Base-by-base conservation (phyloP, 1,140 invertebrate genomes). In the Neodiprion pinetum region DNA sequence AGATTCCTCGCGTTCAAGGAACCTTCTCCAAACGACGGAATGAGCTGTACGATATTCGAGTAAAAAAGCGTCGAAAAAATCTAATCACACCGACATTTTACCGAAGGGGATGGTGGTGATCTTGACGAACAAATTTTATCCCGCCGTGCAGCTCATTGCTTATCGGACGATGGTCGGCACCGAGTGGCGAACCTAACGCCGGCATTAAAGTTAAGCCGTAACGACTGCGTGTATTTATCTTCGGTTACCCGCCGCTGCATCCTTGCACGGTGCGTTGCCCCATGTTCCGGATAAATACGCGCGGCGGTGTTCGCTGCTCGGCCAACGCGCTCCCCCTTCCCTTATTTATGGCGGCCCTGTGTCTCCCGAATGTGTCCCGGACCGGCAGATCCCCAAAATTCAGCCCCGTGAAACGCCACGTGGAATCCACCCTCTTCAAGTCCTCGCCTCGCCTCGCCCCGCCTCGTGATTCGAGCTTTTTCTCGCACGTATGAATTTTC, bases 341-440 rank as follows among this genome's bases (percentile, higher is more conserved):
- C 79, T 80, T 78, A 80, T 80, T 80, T 80, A 80, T 80, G 75
- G 77, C 49, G 71, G 73, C 49, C 70, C 72, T 73, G 68, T 75
- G 70, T 71, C 70, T 71, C 70, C 70, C 28, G 48, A 71, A 71
- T 71, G 70, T 71, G 70, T 48, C 48, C 70, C 70, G 48, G 17
- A 12, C 70, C 47, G 28, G 11, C n/a, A 48, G 70, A 71, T 10
- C 70, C 70, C 48, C 70, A 12, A 40, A 71, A 71, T 14, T 61
- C n/a, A 14, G 11, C 11, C 53, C 53, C 53, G 11, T 12, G 11
- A 17, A 61, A 40, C 28, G 28, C 28, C 28, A 40, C 28, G 28
- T 40, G 28, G 5, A 61, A 61, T 61, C 53, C 53, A 17, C 53
- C 53, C 53, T 61, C 28, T 40, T 40, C 53, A 5, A 61, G 11